These are phyloP conservation scores for Phyllotreta striolata DNA, from an alignment of 2,888 invertebrate genomes.

Conservation along the genomic window DNA sequence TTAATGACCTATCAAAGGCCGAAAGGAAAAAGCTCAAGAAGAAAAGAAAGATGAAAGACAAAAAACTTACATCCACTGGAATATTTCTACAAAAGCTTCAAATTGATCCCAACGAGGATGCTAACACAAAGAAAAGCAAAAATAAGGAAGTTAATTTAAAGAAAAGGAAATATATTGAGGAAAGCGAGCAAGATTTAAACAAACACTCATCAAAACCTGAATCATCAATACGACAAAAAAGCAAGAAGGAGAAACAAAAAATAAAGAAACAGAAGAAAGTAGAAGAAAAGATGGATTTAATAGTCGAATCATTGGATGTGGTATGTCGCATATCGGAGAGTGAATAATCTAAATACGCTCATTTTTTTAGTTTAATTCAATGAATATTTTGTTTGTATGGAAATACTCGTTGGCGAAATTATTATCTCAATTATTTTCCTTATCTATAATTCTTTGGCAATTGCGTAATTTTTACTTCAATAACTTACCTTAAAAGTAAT, in stretches of 20 bases:
- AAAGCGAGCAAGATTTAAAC: constrained; percentile 43
- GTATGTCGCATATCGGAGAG: constrained; percentile 56
- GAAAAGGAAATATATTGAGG: constrained; percentile 51
- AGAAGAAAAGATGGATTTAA: constrained; percentile 52
- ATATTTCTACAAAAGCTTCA: constrained; percentile 46
- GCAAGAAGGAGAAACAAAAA: constrained; percentile 46
- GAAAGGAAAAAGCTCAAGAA: constrained; percentile 55
- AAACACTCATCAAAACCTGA: constrained; percentile 41
- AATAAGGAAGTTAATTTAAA: constrained; percentile 48
- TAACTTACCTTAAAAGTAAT: too few species aligned
- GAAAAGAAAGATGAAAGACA: constrained; percentile 51
- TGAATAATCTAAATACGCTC: constrained; percentile 39
- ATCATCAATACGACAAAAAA: constrained; percentile 39
- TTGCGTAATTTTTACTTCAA: too few species aligned
- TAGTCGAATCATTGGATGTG: constrained; percentile 51
- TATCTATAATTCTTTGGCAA: too few species aligned
- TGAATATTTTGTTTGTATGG: too few species aligned
- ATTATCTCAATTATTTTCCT: too few species aligned
- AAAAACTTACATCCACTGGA: constrained; percentile 43
- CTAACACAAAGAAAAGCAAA: constrained; percentile 39
- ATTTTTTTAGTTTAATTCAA: too few species aligned
- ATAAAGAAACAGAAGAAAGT: constrained; percentile 48
- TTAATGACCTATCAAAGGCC: constrained; percentile 54
- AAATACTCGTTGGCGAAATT: too few species aligned
- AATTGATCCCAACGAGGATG: constrained; percentile 42